phyloP scores from a whole-genome alignment of 2,888 invertebrate genomes.

The Metalampra italica region DNA sequence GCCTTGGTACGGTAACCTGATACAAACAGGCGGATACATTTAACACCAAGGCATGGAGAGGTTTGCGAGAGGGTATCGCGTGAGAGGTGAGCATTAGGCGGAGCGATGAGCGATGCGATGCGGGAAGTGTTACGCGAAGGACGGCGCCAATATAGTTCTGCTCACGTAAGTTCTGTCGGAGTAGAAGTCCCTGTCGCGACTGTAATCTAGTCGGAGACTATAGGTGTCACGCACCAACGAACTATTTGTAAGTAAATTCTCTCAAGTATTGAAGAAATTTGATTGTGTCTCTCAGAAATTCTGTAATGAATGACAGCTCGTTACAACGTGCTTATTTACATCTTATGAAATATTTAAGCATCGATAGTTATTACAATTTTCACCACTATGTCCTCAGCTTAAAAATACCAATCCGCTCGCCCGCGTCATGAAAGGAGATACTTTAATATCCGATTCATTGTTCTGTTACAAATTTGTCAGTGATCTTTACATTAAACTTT shows the following conservation, averaged over 20 bases:
- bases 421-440: conserved; percentile 75
- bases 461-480: conserved; percentile 79
- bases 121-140: conserved; percentile 15
- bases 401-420: conserved; percentile 61
- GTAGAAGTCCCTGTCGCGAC: too few species aligned
- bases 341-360: too few species aligned
- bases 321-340: too few species aligned
- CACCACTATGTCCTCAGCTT: conserved; percentile 40
- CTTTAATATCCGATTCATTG: conserved; percentile 78
- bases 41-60: conserved; percentile 62
- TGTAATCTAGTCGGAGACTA: conserved; percentile 50
- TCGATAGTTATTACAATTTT: neutral
- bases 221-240: conserved; percentile 54
- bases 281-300: too few species aligned
- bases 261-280: too few species aligned
- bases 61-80: conserved; percentile 47
- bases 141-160: conserved; percentile 40
- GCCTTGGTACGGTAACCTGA: conserved; percentile 74
- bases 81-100: conserved; percentile 40
- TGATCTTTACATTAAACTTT: conserved; percentile 77
- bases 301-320: too few species aligned
- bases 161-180: conserved; percentile 42
- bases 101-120: conserved; percentile 41
- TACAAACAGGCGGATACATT: conserved; percentile 72
- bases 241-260: neutral